Conservation (phyloP, 2,888 invertebrate species). For the Pristionchus entomophagus region DNA sequence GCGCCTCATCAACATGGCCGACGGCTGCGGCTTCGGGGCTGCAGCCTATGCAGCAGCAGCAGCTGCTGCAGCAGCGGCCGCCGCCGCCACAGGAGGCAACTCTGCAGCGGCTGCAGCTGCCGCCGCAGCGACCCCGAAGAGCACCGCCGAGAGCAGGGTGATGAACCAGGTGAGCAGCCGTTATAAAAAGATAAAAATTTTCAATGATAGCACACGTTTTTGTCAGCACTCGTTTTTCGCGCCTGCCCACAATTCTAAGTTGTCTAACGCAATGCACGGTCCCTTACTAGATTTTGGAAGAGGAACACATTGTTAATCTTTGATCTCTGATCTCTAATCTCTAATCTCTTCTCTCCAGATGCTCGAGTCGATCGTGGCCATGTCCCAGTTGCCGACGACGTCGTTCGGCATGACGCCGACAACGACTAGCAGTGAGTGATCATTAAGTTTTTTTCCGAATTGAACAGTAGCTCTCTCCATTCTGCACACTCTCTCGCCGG, state of each 20-base stretch:
- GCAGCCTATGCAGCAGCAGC: background rate
- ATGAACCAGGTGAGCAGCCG: background rate
- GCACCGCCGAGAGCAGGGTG: background rate
- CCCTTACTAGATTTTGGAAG: background rate
- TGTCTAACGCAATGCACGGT: no score
- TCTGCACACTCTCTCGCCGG: no score
- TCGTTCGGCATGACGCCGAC: conserved; percentile 7
- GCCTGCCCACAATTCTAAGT: no score
- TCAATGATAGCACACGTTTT: no score
- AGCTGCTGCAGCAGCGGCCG: background rate
- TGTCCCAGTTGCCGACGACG: conserved; percentile 31
- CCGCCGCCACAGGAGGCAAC: background rate
- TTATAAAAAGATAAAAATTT: no score
- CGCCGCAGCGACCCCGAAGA: background rate
- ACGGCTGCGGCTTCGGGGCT: conserved; percentile 20
- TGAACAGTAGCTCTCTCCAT: no score
- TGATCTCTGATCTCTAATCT: no score
- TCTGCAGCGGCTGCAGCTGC: background rate
- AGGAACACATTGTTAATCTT: background rate
- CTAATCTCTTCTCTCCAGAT: background rate
- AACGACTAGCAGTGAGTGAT: background rate
- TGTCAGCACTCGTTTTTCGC: no score
- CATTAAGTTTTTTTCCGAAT: background rate
- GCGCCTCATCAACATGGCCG: conserved; percentile 20
- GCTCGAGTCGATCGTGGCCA: conserved; percentile 37